Evolutionary conservation across 2,797 vertebrate genomes (phyloP).

Genomic region (Amniataba percoides): DNA sequence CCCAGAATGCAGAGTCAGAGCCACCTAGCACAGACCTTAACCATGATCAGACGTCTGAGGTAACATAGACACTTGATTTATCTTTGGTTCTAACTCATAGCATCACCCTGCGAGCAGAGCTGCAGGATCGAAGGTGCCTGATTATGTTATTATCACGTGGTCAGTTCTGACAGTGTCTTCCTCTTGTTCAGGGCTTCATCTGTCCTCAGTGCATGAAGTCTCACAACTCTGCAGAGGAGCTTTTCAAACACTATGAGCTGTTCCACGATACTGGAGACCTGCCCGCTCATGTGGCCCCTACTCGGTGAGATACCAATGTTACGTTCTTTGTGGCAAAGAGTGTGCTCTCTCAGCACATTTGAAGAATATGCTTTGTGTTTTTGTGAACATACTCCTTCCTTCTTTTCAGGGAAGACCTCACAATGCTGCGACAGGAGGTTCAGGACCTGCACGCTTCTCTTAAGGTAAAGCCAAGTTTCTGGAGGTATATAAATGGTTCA

Average conservation of each 20-base stretch:
- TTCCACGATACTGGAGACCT: conserved; percentile 94
- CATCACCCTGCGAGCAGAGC: background rate
- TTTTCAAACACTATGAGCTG: conserved; percentile 97
- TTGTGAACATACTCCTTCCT: background rate
- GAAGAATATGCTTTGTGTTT: background rate
- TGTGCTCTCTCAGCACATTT: background rate
- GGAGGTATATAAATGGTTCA: background rate
- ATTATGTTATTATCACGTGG: background rate
- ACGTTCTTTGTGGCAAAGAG: background rate
- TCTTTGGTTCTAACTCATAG: background rate
- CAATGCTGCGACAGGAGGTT: conserved; percentile 94
- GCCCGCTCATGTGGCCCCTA: conserved; percentile 87
- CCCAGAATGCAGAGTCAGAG: conserved; percentile 95
- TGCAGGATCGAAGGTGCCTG: background rate
- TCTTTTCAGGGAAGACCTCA: conserved; percentile 88
- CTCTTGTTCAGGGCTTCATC: conserved; percentile 93
- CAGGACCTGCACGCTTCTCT: conserved; percentile 95
- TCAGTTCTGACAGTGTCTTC: conserved; percentile 33
- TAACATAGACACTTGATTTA: conserved; percentile 68
- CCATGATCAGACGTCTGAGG: conserved; percentile 96
- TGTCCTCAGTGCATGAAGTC: conserved; percentile 99
- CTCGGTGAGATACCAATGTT: conserved; percentile 84
- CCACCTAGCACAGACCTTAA: conserved; percentile 93
- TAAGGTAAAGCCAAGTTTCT: conserved; percentile 86
- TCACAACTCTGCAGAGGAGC: conserved; percentile 97